Percentiles rank a stretch among this genome's conserved stretches.
Evolutionary conservation across 2,888 invertebrate species (phyloP).

Genomic region (Pollenia griseotomentosa): DNA sequence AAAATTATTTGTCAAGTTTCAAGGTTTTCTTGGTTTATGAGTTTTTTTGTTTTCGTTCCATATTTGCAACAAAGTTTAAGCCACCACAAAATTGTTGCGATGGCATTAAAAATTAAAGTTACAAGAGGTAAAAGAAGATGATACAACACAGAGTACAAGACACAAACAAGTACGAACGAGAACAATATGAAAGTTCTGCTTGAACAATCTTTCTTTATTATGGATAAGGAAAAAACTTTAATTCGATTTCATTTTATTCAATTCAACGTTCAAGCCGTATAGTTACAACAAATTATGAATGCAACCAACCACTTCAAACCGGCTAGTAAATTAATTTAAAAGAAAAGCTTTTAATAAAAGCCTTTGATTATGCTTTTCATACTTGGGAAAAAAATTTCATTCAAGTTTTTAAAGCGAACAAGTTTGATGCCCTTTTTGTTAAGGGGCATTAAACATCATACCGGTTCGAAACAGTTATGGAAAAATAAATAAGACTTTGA

Average conservation of each 20-base stretch:
- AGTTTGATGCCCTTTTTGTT: slow-evolving; percentile 21
- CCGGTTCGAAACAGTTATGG: slow-evolving; percentile 32
- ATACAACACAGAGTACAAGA: neutral
- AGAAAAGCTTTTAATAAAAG: slow-evolving; percentile 13
- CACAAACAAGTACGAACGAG: neutral
- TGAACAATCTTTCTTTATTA: slow-evolving; percentile 20
- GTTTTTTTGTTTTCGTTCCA: neutral
- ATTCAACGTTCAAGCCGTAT: neutral
- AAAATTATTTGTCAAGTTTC: slow-evolving; percentile 35
- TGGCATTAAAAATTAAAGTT: slow-evolving; percentile 9
- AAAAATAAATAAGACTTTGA: neutral
- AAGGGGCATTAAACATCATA: slow-evolving; percentile 12
- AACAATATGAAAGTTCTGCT: slow-evolving; percentile 30
- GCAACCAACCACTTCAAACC: neutral
- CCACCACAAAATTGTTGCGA: slow-evolving; percentile 1
- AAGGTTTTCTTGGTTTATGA: slow-evolving; percentile 34
- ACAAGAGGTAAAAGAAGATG: neutral
- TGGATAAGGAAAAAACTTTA: neutral
- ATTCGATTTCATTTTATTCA: neutral
- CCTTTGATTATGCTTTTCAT: no score
- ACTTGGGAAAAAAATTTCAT: neutral
- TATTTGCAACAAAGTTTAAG: slow-evolving; percentile 2
- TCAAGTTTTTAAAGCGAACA: neutral
- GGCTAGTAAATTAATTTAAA: neutral
- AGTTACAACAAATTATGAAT: neutral